Evolutionary conservation across 2,888 invertebrate genomes (phyloP).

Genomic region (Diadegma fenestrale): DNA sequence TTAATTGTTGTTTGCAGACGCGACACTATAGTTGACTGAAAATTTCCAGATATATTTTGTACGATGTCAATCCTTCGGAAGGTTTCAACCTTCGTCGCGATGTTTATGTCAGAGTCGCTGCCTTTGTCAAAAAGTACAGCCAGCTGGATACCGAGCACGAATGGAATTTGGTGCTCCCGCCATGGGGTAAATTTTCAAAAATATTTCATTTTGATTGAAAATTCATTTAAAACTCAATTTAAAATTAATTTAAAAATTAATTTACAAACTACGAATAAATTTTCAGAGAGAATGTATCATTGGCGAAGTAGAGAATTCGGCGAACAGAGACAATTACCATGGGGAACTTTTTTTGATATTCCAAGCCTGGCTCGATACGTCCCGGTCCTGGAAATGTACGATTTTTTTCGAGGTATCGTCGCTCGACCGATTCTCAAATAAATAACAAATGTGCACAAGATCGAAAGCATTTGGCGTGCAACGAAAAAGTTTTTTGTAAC

Average conservation of each 20-base stretch:
- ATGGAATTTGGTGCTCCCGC: slow-evolving; percentile 93
- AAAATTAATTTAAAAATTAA: too few relatives aligned
- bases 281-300: slow-evolving; percentile 90
- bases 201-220: too few relatives aligned
- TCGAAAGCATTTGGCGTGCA: background rate
- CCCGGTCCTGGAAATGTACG: slow-evolving; percentile 94
- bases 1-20: background rate
- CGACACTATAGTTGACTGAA: background rate
- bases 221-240: too few relatives aligned
- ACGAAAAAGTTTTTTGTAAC: background rate
- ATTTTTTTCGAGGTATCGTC: slow-evolving; percentile 89
- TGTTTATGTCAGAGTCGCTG: slow-evolving; percentile 97
- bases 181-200: slow-evolving; percentile 90
- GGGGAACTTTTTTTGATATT: slow-evolving; percentile 95
- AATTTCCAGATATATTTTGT: slow-evolving; percentile 90
- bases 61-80: slow-evolving; percentile 97
- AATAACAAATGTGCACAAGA: background rate
- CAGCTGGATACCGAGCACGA: slow-evolving; percentile 84
- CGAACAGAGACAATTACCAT: slow-evolving; percentile 88
- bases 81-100: slow-evolving; percentile 98
- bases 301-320: slow-evolving; percentile 90
- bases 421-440: background rate
- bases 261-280: too few relatives aligned
- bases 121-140: slow-evolving; percentile 90
- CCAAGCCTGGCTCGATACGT: slow-evolving; percentile 91